A percentile compares a stretch with the other conserved stretches of the same genome.
These are phyloP conservation scores for Canis aureus DNA, from an alignment of 2,113 vertebrate species.

Conservation along the genomic window DNA sequence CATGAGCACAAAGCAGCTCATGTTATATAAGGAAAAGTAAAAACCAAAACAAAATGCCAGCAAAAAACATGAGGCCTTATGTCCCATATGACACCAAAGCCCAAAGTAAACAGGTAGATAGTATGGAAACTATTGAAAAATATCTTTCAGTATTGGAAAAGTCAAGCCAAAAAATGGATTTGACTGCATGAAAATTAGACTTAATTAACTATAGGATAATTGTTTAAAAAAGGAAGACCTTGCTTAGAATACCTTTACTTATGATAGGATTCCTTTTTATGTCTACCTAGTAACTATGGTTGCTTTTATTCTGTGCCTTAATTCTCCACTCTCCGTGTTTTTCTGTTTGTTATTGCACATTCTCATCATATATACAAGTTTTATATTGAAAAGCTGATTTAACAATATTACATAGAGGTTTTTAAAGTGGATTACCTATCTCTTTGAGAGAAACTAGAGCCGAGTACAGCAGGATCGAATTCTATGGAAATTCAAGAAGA, in stretches of 20 bases:
- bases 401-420: not conserved
- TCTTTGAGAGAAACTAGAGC: not conserved
- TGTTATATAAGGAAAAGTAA: not conserved
- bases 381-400: not conserved
- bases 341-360: not conserved
- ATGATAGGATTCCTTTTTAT: not conserved
- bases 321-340: not conserved
- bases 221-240: not conserved
- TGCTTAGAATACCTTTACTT: not conserved
- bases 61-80: not conserved
- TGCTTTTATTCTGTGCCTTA: not conserved
- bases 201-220: not conserved
- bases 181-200: not conserved
- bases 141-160: not conserved
- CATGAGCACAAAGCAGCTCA: not conserved
- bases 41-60: not conserved
- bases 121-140: not conserved
- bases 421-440: not conserved
- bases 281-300: not conserved
- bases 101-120: not conserved
- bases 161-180: not conserved
- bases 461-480: not conserved
- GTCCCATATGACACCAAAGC: not conserved
- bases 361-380: not conserved
- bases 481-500: not conserved